These are phyloP conservation scores for Galerucella nymphaeae DNA, from an alignment of 2,888 invertebrate species.

Conservation along the genomic window DNA sequence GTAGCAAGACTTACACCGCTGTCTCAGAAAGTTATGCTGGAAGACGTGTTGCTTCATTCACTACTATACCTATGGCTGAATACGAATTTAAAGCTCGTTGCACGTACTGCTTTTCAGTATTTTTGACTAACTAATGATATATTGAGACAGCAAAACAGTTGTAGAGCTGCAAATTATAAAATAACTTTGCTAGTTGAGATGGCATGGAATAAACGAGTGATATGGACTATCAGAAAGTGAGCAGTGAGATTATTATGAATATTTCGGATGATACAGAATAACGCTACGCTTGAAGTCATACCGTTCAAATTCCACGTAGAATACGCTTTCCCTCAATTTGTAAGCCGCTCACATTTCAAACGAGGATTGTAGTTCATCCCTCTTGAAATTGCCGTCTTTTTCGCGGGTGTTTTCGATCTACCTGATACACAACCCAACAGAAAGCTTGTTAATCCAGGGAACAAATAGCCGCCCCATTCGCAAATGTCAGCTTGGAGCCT, in stretches of 20 bases:
- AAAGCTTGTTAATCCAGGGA: conserved; percentile 34
- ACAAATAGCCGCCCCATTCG: conserved; percentile 40
- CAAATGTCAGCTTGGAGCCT: conserved; percentile 37
- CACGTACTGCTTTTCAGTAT: too few relatives aligned
- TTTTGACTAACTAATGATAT: too few relatives aligned
- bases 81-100: too few relatives aligned
- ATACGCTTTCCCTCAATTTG: conserved; percentile 16
- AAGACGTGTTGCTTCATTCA: too few relatives aligned
- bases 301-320: not conserved
- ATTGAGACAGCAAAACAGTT: too few relatives aligned
- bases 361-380: conserved; percentile 28
- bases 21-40: too few relatives aligned
- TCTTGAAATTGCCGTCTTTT: conserved; percentile 31
- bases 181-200: too few relatives aligned
- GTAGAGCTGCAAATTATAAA: too few relatives aligned
- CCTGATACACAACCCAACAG: conserved; percentile 32
- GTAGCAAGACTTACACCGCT: too few relatives aligned
- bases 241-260: not conserved
- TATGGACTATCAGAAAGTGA: too few relatives aligned
- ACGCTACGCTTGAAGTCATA: not conserved
- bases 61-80: too few relatives aligned
- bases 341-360: conserved; percentile 25
- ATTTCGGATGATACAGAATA: not conserved
- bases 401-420: conserved; percentile 33
- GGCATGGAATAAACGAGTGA: too few relatives aligned